Evolutionary conservation across 1,140 invertebrate genomes (phyloP), one percentile per base, ranked within the genome.

Genomic region (Drosophila aff.): DNA sequence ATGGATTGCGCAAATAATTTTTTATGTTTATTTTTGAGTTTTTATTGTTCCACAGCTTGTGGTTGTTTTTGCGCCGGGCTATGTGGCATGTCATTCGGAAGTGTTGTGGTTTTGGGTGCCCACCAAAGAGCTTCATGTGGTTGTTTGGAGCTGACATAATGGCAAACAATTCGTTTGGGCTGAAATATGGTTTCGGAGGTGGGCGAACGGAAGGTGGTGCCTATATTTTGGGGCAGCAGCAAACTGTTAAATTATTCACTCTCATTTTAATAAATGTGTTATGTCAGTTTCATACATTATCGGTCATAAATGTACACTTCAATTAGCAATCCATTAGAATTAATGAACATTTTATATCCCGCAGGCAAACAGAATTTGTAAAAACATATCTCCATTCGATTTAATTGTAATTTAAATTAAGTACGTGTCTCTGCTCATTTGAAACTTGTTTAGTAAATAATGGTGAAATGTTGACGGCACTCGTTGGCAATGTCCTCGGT

Each of bases 1-100:
- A 85, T 85, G 78, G 82, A 85, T 85, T 85, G 75, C 65, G 62
- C 68, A 74, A 84, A 84, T 84, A 69, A 81, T 80, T 81, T 80
- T 84, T 79, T 61, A 57, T 65, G 76, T 65, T 58, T 47, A 61
- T 52, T 79, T 79, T 79, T 55, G 52, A 80, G 63, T 65, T 68
- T 79, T 67, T 77, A 74, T 83, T 84, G 73, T 68, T 59, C 49
- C 44, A 47, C 73, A 52, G 43, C 49, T 74, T 82, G 80, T 44
- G 67, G 66, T 66, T 61, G 36, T 43, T 59, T 52, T 58, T 65
- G 59, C 28, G 59, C 28, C 44, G 40, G 23, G 11, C 16, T 15
- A 23, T 43, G 38, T 46, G 53, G 65, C 40, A 28, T 76, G 46
- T 60, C 49, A 31, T 7, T 59, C 31, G n/a, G 41, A 41, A 23